Evolutionary conservation across 2,888 invertebrate genomes (phyloP), one percentile per base, ranked within the genome.

Genomic region (Nebria salina): DNA sequence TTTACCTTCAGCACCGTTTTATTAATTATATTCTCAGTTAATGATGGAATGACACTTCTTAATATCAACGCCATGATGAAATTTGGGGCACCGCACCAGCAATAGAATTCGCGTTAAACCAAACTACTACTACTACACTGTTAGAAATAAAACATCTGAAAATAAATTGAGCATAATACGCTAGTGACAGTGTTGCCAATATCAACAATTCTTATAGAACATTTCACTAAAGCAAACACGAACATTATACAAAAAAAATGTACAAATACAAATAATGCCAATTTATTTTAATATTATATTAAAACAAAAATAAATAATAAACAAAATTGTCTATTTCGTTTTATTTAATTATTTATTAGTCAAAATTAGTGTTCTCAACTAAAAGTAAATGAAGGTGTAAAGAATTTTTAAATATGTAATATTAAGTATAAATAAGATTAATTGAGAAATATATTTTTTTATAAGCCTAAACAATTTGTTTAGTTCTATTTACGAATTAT

Each of bases 1-100:
- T 88, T 89, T 92, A 95, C 95, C 94, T 95, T 95, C 84, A 92
- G 89, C 83, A 93, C 92, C 90, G 93, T 93, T 89, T 93, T 93
- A 83, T 93, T 90, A 85, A 93, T 90, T 85, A 94, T 89, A 88
- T 91, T 91, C 90, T 95, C 95, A 82, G 93, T 92, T 86, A 95
- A 90, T 88, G 92, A 76, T 25, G 81, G 26, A 75, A 72, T 90
- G 87, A 93, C 89, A 85, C 93, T 92, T 88, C 95, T 93, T 89
- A 96, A 92, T 90, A 95, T 91, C 87, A 94, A 93, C 91, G 95
- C 95, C 95, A 95, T 95, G 83, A 77, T 84, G 76, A 74, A 54
- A 54, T 54, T 54, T 54, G 8, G 54, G 13, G 54, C 54, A 54
- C 54, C 34, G 34, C 34, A 34, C 34, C 34, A 34, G 34, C 34